Evolutionary conservation across 1,140 invertebrate species (phyloP).

Genomic region (Pachypeltis micranthus): DNA sequence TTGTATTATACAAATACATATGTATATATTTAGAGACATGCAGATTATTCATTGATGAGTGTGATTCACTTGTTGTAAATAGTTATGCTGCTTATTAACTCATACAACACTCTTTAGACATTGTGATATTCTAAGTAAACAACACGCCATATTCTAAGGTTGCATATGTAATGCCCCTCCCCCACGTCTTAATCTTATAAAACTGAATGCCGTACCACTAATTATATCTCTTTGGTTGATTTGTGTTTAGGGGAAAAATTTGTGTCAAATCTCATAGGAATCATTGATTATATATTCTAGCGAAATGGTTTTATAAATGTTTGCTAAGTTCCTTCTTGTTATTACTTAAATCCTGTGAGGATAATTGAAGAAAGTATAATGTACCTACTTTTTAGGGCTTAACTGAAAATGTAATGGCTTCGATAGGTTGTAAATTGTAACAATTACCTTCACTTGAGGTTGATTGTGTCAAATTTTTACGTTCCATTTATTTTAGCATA

Average conservation of each 20-base stretch:
- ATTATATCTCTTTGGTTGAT: not conserved
- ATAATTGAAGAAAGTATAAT: not conserved
- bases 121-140: conserved; percentile 17
- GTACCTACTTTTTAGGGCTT: not conserved
- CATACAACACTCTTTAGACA: conserved; percentile 13
- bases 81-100: not conserved
- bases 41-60: conserved; percentile 6
- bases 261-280: not conserved
- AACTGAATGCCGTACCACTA: conserved; percentile 2
- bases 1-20: conserved; percentile 1
- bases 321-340: not conserved
- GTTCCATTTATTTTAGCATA: not conserved
- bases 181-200: not conserved
- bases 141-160: not conserved
- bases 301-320: too few species aligned
- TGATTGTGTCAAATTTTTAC: not conserved
- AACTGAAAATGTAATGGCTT: not conserved
- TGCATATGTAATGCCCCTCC: conserved; percentile 3
- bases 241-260: not conserved
- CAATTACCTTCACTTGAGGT: not conserved
- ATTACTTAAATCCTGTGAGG: not conserved
- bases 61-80: not conserved
- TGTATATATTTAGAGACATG: not conserved
- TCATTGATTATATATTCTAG: not conserved
- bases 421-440: not conserved